Percentiles rank a stretch among this genome's conserved stretches.
Conservation (phyloP, 37 sponge, comb jelly and placozoan species). For the Beroe forskalii region DNA sequence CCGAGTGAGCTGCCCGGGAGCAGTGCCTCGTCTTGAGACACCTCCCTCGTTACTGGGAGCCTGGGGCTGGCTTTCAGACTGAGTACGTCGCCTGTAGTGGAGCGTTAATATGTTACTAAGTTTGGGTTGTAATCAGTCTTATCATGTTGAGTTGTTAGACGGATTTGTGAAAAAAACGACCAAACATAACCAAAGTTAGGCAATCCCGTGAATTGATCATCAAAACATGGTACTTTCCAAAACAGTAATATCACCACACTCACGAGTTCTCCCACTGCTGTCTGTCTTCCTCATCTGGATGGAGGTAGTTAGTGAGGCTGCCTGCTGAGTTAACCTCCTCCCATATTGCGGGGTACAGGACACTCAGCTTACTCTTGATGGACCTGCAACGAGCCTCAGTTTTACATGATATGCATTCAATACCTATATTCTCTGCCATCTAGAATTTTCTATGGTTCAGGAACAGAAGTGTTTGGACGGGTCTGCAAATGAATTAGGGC, state of each 20-base stretch:
- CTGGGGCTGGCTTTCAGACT: too few relatives aligned
- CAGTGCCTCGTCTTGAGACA: too few relatives aligned
- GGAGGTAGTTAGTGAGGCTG: not conserved
- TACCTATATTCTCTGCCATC: not conserved
- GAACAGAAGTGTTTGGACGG: too few relatives aligned
- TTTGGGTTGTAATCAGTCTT: not conserved
- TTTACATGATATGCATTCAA: too few relatives aligned
- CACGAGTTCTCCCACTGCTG: not conserved
- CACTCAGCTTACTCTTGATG: slow-evolving; percentile 9
- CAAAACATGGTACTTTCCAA: not conserved
- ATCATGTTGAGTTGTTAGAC: too few relatives aligned
- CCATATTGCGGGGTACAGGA: not conserved
- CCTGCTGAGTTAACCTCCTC: not conserved
- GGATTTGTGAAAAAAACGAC: not conserved
- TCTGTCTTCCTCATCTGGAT: slow-evolving; percentile 15
- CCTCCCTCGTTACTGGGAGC: too few relatives aligned
- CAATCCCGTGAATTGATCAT: not conserved
- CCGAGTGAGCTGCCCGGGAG: not conserved
- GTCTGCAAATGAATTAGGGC: too few relatives aligned
- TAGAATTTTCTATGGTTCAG: not conserved
- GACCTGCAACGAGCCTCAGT: not conserved
- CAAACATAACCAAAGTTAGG: not conserved
- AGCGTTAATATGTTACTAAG: too few relatives aligned
- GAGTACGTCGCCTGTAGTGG: too few relatives aligned
- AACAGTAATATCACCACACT: not conserved